Percentiles rank a stretch among this genome's conserved stretches.
These are phyloP conservation scores for Gambelia wislizenii DNA, from an alignment of 2,797 vertebrate species.

Conservation along the genomic window DNA sequence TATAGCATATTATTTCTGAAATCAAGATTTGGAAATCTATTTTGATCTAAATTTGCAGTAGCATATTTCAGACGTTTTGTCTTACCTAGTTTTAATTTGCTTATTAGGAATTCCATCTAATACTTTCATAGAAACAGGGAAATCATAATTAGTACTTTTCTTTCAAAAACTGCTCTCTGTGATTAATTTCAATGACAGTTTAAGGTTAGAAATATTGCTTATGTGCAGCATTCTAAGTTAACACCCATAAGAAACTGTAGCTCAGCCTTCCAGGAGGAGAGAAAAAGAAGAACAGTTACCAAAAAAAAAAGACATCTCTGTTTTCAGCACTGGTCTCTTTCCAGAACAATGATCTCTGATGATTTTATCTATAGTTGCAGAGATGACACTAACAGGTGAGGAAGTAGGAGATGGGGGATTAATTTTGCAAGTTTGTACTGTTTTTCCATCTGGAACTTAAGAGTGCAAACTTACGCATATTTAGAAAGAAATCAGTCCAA, in stretches of 20 bases:
- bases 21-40: conserved; percentile 52
- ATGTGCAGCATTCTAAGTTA: conserved; percentile 6
- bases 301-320: conserved; percentile 23
- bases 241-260: not conserved
- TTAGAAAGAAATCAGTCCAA: conserved; percentile 38
- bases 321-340: conserved; percentile 57
- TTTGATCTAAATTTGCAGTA: conserved; percentile 33
- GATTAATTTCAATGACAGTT: conserved; percentile 1
- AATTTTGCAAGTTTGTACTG: conserved; percentile 34
- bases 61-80: conserved; percentile 16
- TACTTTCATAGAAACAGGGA: not conserved
- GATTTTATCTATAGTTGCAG: conserved; percentile 53
- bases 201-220: conserved; percentile 20
- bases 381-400: conserved; percentile 45
- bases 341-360: conserved; percentile 60
- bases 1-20: conserved; percentile 45
- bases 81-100: not conserved
- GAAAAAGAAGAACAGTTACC: not conserved
- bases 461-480: not conserved
- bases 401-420: conserved; percentile 15
- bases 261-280: not conserved
- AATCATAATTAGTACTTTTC: not conserved
- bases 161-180: not conserved
- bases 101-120: not conserved
- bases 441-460: conserved; percentile 7